Conservation (phyloP, 1,140 invertebrate genomes). For the Calosoma granatense region DNA sequence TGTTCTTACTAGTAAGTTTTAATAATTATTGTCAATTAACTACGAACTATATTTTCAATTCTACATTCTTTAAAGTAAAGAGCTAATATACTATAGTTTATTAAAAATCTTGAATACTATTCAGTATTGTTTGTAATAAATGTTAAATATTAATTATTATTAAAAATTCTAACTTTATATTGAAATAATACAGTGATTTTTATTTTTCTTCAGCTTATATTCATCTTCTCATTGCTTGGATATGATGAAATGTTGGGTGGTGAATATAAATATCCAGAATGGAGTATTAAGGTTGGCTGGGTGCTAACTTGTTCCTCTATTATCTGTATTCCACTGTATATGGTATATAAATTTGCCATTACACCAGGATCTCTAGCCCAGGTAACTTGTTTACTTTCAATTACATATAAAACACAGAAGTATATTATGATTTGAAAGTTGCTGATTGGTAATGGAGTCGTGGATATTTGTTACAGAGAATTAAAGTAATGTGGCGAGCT, state of each 20-base stretch:
- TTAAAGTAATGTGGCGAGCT: conserved; percentile 33
- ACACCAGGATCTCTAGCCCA: conserved; percentile 62
- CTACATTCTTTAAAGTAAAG: no score
- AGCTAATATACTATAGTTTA: no score
- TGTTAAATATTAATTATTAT: no score
- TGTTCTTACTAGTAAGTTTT: conserved; percentile 57
- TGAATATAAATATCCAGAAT: conserved; percentile 78
- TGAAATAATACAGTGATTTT: no score
- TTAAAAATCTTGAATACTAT: no score
- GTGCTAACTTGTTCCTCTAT: conserved; percentile 84
- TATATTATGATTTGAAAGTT: background rate
- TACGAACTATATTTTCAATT: no score
- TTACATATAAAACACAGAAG: conserved; percentile 13
- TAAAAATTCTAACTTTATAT: no score
- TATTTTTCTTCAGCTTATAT: conserved; percentile 61
- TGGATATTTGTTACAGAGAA: conserved; percentile 26
- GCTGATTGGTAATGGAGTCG: conserved; percentile 11
- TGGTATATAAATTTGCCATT: conserved; percentile 67
- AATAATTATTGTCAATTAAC: no score
- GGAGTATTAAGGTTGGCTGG: conserved; percentile 87
- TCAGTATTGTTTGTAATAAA: no score
- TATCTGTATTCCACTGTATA: conserved; percentile 82
- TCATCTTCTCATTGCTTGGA: conserved; percentile 78
- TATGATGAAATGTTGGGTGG: conserved; percentile 84
- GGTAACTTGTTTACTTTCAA: no score